Base-by-base conservation (phyloP, 2,797 vertebrate species). In the Pseudopleuronectes americanus region DNA sequence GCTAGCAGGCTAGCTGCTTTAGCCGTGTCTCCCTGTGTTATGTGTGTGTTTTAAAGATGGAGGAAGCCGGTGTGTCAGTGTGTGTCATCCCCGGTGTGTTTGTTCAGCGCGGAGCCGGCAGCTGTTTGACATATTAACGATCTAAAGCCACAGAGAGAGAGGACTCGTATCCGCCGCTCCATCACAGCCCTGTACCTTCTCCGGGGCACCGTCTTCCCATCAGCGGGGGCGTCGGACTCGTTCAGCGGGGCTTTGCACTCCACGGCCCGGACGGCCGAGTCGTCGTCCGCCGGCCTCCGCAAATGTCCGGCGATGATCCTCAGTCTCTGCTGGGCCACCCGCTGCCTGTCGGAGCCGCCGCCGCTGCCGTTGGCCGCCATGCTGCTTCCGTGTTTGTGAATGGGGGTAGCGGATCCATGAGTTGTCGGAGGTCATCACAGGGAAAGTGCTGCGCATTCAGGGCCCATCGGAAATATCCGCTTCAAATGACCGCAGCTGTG, bases 351-450 rank as follows among this genome's bases (percentile, higher is more conserved):
- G 58, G 92, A 90, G 86, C 85, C 64, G 81, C 63, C 56, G 87
- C 81, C 80, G 86, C 74, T 81, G 90, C 79, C 74, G 83, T 83
- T 89, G 79, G 93, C 92, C 95, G 95, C 95, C 95, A 95, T 95
- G 95, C 95, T 93, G 95, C 95, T 95, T 95, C 94, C 95, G 94
- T 93, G 89, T 95, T 94, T 90, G 90, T 89, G 88, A 84, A 49
- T 75, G 84, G 84, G 84, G 78, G 79, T 76, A 86, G 87, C 63
- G 70, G 80, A 86, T 80, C 84, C 77, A 74, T 43, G 83, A 64
- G 79, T 16, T 80, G 91, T 87, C 90, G 89, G 81, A 86, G 83
- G 87, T 90, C 81, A 84, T 70, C 74, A 2, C 64, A 84, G 87
- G 62, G 79, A 87, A 87, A 83, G 80, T 59, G 75, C 49, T 84